Percentiles rank a stretch among this genome's conserved stretches.
Conservation (phyloP, 2,888 invertebrate species). For the Mythimna impura region DNA sequence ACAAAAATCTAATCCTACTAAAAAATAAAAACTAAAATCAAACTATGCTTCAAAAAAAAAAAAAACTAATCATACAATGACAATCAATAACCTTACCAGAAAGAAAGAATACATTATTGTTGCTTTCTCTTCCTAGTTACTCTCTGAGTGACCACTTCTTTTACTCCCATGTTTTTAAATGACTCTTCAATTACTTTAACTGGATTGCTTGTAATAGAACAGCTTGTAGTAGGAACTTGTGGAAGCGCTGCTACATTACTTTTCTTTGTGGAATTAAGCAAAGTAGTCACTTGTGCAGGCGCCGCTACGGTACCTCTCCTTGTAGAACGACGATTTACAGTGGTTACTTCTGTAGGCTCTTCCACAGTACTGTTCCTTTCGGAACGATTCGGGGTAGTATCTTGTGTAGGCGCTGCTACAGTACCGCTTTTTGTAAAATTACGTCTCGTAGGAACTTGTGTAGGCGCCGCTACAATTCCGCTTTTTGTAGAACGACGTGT, state of each 20-base stretch:
- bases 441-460: neutral
- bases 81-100: conserved; percentile 51
- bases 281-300: neutral
- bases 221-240: no score
- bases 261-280: neutral
- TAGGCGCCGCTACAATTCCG: neutral
- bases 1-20: conserved; percentile 1
- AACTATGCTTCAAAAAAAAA: neutral
- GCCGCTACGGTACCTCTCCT: neutral
- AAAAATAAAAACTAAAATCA: neutral
- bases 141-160: conserved; percentile 76
- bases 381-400: neutral
- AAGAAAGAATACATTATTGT: conserved; percentile 44
- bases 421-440: neutral
- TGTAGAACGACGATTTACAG: neutral
- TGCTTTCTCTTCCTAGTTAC: conserved; percentile 78
- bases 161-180: conserved; percentile 40
- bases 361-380: neutral
- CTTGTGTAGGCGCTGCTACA: neutral
- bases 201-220: conserved; percentile 17
- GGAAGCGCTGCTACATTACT: neutral
- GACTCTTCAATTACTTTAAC: conserved; percentile 32
- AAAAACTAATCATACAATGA: conserved; percentile 15
- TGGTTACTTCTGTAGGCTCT: neutral
- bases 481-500: neutral